Evolutionary conservation across 2,888 invertebrate genomes (phyloP).

Genomic region (Synanthedon andrenaeformis): DNA sequence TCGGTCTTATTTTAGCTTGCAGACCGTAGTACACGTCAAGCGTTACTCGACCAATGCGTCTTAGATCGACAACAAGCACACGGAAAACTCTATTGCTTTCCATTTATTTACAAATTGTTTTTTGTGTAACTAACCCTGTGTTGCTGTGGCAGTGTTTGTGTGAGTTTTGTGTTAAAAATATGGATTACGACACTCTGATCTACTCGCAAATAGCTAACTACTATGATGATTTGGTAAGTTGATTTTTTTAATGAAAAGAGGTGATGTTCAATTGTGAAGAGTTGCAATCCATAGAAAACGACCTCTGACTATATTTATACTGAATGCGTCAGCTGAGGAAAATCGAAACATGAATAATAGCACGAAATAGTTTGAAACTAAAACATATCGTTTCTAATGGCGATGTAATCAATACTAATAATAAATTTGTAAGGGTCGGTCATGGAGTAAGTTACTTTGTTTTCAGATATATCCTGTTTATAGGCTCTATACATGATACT

Average conservation of each 20-base stretch:
- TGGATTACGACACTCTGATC: constrained; percentile 76
- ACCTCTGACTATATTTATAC: too few relatives aligned
- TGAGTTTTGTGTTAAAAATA: constrained; percentile 21
- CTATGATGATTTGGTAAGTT: constrained; percentile 72
- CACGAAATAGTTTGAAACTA: too few relatives aligned
- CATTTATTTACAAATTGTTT: constrained; percentile 1
- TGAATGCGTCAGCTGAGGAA: too few relatives aligned
- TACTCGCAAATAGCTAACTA: constrained; percentile 74
- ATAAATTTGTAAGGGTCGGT: too few relatives aligned
- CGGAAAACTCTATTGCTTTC: constrained; percentile 23
- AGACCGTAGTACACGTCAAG: constrained; percentile 64
- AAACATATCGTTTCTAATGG: too few relatives aligned
- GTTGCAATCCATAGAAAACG: too few relatives aligned
- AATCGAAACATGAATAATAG: too few relatives aligned
- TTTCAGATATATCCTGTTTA: too few relatives aligned
- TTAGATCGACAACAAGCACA: constrained; percentile 53
- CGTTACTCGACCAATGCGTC: constrained; percentile 61
- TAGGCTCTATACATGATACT: too few relatives aligned
- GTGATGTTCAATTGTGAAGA: too few relatives aligned
- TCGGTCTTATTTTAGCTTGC: constrained; percentile 72
- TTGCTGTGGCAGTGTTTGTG: constrained; percentile 7
- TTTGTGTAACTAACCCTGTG: background rate
- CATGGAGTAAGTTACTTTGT: too few relatives aligned
- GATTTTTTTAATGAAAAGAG: background rate
- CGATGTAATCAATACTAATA: too few relatives aligned